Evolutionary conservation across 2,888 invertebrate genomes (phyloP).

Genomic region (Catocala sponsa): DNA sequence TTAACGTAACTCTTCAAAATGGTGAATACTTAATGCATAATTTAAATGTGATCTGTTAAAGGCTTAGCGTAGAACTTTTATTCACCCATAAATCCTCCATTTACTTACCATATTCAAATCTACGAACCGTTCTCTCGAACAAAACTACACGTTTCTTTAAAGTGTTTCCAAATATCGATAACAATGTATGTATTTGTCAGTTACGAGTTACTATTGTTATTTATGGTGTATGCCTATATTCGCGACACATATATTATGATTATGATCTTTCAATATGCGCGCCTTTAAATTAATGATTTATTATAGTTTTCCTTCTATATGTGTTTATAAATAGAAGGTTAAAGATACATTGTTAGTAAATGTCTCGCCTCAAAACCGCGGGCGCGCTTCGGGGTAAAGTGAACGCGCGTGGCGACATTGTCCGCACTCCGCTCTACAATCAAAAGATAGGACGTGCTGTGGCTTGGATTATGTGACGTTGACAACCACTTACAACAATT

Average conservation of each 20-base stretch:
- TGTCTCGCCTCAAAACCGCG: too few relatives aligned
- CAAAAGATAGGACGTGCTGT: too few relatives aligned
- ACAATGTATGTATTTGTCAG: slow-evolving; percentile 17
- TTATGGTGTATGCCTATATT: slow-evolving; percentile 16
- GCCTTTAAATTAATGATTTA: too few relatives aligned
- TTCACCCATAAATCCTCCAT: slow-evolving; percentile 9
- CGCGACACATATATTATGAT: slow-evolving; percentile 3
- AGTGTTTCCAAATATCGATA: slow-evolving; percentile 29
- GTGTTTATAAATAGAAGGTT: too few relatives aligned
- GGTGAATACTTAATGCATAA: slow-evolving; percentile 4
- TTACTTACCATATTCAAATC: slow-evolving; percentile 20
- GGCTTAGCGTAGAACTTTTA: slow-evolving; percentile 7
- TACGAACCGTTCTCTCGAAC: slow-evolving; percentile 10
- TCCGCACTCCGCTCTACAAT: too few relatives aligned
- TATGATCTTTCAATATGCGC: too few relatives aligned
- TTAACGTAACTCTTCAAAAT: slow-evolving; percentile 6
- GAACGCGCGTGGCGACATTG: too few relatives aligned
- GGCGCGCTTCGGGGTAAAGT: too few relatives aligned
- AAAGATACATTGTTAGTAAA: too few relatives aligned
- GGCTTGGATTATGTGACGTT: too few relatives aligned
- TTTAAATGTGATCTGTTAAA: slow-evolving; percentile 8
- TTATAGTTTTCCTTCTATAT: too few relatives aligned
- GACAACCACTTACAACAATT: too few relatives aligned
- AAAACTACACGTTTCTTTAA: slow-evolving; percentile 37
- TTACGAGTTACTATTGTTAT: slow-evolving; percentile 17